Evolutionary conservation across 64 coral and sea anemone species (phyloP), one percentile per base, ranked within the genome.

Genomic region (Montipora capricornis): DNA sequence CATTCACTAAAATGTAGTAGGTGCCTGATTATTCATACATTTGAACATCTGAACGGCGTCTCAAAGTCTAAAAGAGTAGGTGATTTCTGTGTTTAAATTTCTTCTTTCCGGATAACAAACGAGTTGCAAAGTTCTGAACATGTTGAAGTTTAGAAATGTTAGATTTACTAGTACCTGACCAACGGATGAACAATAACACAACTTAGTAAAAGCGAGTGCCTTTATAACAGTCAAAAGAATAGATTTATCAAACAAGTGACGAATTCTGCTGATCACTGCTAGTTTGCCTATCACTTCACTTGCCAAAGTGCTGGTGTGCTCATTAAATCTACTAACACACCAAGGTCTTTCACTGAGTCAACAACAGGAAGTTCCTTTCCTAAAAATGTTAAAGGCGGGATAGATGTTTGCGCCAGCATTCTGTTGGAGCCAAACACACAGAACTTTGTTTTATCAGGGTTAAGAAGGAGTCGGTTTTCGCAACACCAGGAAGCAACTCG

Each of bases 371-470:
- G 62, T 67, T 67, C 62, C 62, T 67, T 67, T 17, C 62, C 11
- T 67, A 67, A 67, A 13, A 15, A 67, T 14, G 62, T 12, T 17
- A 67, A 17, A 67, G 62, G 16, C 16, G 62, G 1, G 16, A 67
- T 67, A 17, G 62, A 17, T 29, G 29, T 17, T 67, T 67, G 7
- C 12, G 75, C 15, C 44, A 87, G 45, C 84, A 87, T 73, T 29
- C 45, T 15, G 26, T 44, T 68, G 24, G 84, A 20, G 10, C 88
- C 88, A 69, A 90, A 80, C 2, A 49, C 88, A 50, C 75, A 80
- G 88, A 90, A 90, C 37, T 90, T 60, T 66, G 88, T 90, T 57
- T 90, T 90, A 44, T 90, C 59, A 44, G 88, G 88, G 57, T 90
- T 81, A 16, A 80, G 67, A 17, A 90, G 76, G 17, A 90, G 76